These are phyloP conservation scores for Anguilla rostrata DNA, from an alignment of 2,113 vertebrate species.

Conservation along the genomic window DNA sequence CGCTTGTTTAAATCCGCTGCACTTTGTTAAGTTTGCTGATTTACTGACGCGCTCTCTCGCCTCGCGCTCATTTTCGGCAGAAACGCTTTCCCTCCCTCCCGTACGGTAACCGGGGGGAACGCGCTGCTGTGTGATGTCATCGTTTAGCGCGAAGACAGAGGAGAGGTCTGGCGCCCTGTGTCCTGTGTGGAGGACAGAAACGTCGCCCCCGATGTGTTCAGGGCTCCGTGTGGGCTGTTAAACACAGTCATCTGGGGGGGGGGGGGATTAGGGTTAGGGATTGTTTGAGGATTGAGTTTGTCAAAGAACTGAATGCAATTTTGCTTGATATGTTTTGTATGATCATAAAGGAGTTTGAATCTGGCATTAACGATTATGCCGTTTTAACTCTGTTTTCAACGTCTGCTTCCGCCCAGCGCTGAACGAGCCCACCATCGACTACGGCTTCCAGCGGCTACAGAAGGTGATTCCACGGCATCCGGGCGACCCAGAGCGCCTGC, in stretches of 20 bases:
- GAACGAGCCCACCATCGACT: conserved; percentile 97
- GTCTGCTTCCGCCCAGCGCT: conserved; percentile 70
- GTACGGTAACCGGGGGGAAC: neutral
- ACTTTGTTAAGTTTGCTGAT: conserved; percentile 17
- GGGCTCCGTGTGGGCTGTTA: neutral
- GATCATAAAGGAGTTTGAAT: neutral
- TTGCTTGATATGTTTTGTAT: too few species aligned
- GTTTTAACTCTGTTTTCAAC: neutral
- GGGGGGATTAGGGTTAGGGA: too few species aligned
- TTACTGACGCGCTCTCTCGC: neutral
- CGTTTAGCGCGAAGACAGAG: neutral
- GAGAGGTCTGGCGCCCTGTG: too few species aligned
- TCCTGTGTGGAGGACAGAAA: neutral
- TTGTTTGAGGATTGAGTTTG: neutral
- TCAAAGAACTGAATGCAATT: too few species aligned
- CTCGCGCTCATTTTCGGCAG: neutral
- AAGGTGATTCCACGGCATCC: conserved; percentile 96
- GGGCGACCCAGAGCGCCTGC: conserved; percentile 90
- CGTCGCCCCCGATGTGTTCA: neutral
- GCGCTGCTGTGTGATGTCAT: neutral
- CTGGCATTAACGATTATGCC: neutral
- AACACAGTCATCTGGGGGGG: neutral
- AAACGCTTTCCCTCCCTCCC: neutral
- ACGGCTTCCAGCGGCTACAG: conserved; percentile 94
- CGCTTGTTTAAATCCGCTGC: conserved; percentile 26